Base-by-base conservation (phyloP, 1,140 invertebrate species). In the Cotesia vestalis region DNA sequence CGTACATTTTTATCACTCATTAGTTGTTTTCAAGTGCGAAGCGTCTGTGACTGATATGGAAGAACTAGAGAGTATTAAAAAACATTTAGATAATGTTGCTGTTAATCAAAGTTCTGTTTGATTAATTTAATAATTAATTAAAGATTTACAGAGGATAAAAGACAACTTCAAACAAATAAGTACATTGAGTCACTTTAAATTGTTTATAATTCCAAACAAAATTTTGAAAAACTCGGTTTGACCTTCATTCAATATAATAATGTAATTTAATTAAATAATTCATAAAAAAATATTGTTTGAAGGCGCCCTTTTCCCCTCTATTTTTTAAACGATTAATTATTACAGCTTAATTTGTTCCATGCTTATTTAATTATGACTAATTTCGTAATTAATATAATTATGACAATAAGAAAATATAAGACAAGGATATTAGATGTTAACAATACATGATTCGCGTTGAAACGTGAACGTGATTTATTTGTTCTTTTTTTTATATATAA, bases 1-100 rank as follows among this genome's bases (percentile, higher is more conserved):
- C 0, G 90, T 95, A 12, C 93, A 96, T 82, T 98, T 97, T 84
- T 97, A 98, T 84, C 93, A 94, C 72, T 94, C 92, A 57, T 84
- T 97, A 51, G 94, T 96, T 52, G 91, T 93, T 40, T 91, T 94
- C 80, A 94, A 94, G 80, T 94, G 92, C 81, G 92, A 94, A 80
- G 87, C 90, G 0, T 91, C 91, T 0, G 86, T 88, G 2, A 88
- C 88, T 69, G 91, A 93, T 78, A 91, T 93, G 82, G 89, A 90
- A 75, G 90, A 92, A 77, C 83, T 93, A 72, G 92, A 93, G 76
- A 90, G 88, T 66, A 93, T 93, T 85, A 93, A 92, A 77, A 88
- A 89, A 73, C 90, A 92, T 71, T 83, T 93, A 64, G 92, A 93
- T 79, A 89, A 89, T 1, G 90, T 85, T 20, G 83, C 81, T 0